Base-by-base conservation (phyloP, 2,888 invertebrate species). In the Eurois occulta region DNA sequence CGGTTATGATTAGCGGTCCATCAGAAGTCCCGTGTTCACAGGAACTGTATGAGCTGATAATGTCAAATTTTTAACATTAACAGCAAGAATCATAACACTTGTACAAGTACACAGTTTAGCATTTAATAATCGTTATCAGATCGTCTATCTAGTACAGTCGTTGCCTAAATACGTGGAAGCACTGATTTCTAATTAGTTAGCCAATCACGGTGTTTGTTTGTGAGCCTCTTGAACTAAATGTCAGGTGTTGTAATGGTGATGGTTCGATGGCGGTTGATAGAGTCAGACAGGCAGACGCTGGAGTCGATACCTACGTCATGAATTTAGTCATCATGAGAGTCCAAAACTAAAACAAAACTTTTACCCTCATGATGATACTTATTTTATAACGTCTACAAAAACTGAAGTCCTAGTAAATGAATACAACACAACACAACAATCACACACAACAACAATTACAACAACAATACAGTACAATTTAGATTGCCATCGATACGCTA, bases 91-190 rank as follows among this genome's bases (percentile, higher is more conserved):
- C 21, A 80, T 72, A 11, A 65, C 28, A 32, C 55, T 41, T 18
- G 64, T 78, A 80, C 72, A 70, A 24, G 41, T 81, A 81, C 82
- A 81, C 43, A 58, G 72, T 65, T 85, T 60, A 70, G 48, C 75
- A 75, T 86, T 87, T 81, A 81, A 87, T 87, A 71, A 69, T 66
- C 75, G 75, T 86, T 87, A 87, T 87, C 87, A 62, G 6, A 52
- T 65, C 65, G 55, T 68, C 76, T 76, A 86, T 82, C 80, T 41
- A 65, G 70, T 28, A 28, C 64, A 81, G 60, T 74, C 68, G 18
- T 41, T 70, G 46, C 62, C 72, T 52, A 69, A 72, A 71, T 86
- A 71, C 73, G n/a, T 75, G 70, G 77, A 77, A 83, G 62, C 74
- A 76, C 62, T 72, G 77, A 77, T 83, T 82, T 81, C 60, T 78